Base-by-base conservation (phyloP, 1,140 invertebrate species). In the Yoshiicerus persimilis region DNA sequence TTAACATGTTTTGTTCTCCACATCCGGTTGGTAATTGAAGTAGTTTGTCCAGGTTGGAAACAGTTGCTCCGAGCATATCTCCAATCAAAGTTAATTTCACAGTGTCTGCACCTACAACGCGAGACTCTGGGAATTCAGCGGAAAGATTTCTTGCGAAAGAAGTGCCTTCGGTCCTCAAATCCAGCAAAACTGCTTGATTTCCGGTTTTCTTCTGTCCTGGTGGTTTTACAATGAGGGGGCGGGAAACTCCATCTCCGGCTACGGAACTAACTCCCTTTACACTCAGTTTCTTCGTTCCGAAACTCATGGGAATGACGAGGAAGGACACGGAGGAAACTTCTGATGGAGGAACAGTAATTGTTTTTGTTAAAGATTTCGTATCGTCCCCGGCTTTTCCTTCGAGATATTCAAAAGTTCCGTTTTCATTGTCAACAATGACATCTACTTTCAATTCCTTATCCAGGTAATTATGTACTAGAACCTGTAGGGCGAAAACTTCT, bases 1-100 rank as follows among this genome's bases (percentile, higher is more conserved):
- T 96, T 0, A 98, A 93, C 96, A 99, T 97, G 90, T 98, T 98
- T 92, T 99, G 97, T 93, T 99, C 97, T 11, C 97, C 97, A 92
- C 98, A 98, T 2, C 97, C 92, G 83, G 95, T 96, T 1, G 98
- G 97, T 93, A 98, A 94, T 90, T 93, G 93, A 20, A 99, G 94
- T 4, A 99, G 92, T 88, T 95, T 94, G 16, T 95, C 94, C 23
- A 97, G 92, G 92, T 97, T 96, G 4, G 94, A 94, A 47, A 97
- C 94, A 80, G 95, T 94, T 20, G 96, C 94, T 16, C 96, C 96
- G 38, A 97, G 92, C 36, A 97, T 94, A 92, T 97, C 96, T 38
- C 56, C 95, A 89, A 96, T 95, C 32, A 94, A 95, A 25, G 95
- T 95, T n/a, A 97, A 94, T 92, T 95, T 94, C 30, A 97, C 93